Base-by-base conservation (phyloP, 2,888 invertebrate genomes). In the Dorcus parallelipipedus region DNA sequence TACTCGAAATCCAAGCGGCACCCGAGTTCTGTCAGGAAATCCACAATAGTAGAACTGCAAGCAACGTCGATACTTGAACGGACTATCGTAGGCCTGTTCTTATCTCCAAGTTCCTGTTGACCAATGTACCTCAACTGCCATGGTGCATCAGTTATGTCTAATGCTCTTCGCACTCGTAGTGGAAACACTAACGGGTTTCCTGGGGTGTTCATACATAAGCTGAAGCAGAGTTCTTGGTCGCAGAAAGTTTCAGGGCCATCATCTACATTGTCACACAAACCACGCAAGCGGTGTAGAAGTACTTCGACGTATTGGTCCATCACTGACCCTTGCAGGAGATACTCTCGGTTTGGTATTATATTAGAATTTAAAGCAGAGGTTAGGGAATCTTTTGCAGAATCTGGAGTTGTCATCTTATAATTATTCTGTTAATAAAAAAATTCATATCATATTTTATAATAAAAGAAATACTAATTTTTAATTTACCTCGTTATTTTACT, bases 1-100 rank as follows among this genome's bases (percentile, higher is more conserved):
- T 93, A 97, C 79, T 97, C 97, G 82, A 94, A 96, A 73, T 97
- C 97, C 62, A 95, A 82, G 57, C 92, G 82, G 70, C 92, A 93
- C 0, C 97, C 97, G 64, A 97, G 82, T 80, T 97, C 97, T 62
- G 89, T 92, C 0, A 97, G 84, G 73, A 96, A 97, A 65, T 95
- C 94, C 0, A 93, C 87, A 8, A 97, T 87, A 72, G 94, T 93
- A 17, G 89, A 89, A 68, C 92, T 95, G 63, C 94, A 94, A 0
- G 93, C 93, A 65, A 96, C 93, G 74, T 97, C 97, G 56, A 97
- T 88, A 72, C 95, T 95, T 38, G 91, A 95, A 39, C 97, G 82
- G 2, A 97, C 91, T 17, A 97, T 86, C 0, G 97, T 96, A 0
- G 95, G 94, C 6, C 95, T 81, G 54, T 86, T 90, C 75, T 94